These are phyloP conservation scores for Augochlora pura DNA, from an alignment of 1,140 invertebrate species.

Conservation along the genomic window DNA sequence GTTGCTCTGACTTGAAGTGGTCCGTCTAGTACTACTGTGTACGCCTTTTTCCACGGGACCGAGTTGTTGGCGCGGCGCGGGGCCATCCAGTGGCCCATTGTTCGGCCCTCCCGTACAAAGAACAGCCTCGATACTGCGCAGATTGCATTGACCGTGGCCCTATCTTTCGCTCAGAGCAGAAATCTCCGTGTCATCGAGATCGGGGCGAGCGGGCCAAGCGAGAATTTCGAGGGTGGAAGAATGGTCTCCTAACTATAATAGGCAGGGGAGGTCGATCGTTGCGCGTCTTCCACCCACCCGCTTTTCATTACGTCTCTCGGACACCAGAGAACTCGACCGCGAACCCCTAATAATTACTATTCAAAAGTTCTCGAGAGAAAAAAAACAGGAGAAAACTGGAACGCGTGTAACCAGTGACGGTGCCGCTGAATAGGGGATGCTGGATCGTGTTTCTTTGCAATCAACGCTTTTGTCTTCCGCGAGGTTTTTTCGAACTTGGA, in stretches of 20 bases:
- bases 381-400: not conserved
- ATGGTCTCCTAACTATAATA: conserved; percentile 47
- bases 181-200: conserved; percentile 53
- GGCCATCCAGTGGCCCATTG: conserved; percentile 61
- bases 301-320: not conserved
- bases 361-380: conserved; percentile 26
- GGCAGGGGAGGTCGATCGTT: conserved; percentile 27
- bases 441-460: not conserved
- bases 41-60: conserved; percentile 54
- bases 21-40: conserved; percentile 35
- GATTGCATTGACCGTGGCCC: conserved; percentile 69
- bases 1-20: conserved; percentile 71
- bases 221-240: conserved; percentile 48
- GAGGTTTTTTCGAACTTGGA: not conserved
- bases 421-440: not conserved
- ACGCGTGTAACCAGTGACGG: not conserved
- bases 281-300: conserved; percentile 19
- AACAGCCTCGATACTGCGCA: conserved; percentile 67
- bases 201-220: conserved; percentile 5
- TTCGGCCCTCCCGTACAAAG: conserved; percentile 66
- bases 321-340: conserved; percentile 13
- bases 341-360: conserved; percentile 41
- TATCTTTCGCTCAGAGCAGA: conserved; percentile 49
- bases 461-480: not conserved
- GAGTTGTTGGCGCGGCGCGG: conserved; percentile 37